Percentiles rank a stretch among this genome's conserved stretches.
Conservation (phyloP, 2,888 invertebrate species). For the Idaea straminata region DNA sequence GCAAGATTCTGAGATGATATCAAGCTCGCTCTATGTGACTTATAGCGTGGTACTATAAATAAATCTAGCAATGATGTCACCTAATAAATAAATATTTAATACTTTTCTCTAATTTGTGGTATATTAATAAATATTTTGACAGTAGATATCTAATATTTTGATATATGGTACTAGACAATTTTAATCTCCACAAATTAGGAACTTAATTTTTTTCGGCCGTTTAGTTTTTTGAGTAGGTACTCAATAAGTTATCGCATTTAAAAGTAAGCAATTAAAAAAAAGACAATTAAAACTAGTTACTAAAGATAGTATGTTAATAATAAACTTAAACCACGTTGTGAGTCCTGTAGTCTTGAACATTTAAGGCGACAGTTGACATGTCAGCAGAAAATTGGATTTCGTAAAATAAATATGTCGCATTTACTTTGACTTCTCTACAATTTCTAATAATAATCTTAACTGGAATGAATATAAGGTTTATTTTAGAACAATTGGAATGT, state of each 20-base stretch:
- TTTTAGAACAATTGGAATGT: constrained; percentile 22
- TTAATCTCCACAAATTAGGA: constrained; percentile 6
- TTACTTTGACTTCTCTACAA: constrained; percentile 55
- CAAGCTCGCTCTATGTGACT: constrained; percentile 74
- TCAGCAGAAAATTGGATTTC: constrained; percentile 80
- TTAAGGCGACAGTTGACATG: constrained; percentile 79
- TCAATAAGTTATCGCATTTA: too few species aligned
- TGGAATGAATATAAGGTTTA: constrained; percentile 39
- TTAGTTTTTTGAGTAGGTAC: not conserved
- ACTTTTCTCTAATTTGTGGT: constrained; percentile 2
- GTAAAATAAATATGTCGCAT: constrained; percentile 79
- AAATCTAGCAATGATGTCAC: constrained; percentile 48
- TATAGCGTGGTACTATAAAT: constrained; percentile 71
- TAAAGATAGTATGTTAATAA: constrained; percentile 56
- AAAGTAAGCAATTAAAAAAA: not conserved
- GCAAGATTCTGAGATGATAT: constrained; percentile 73
- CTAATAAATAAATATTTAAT: not conserved
- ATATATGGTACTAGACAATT: not conserved
- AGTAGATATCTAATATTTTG: constrained; percentile 3
- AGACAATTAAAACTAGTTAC: constrained; percentile 18
- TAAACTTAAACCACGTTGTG: constrained; percentile 73
- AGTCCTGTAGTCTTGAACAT: constrained; percentile 65
- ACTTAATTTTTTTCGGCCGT: not conserved
- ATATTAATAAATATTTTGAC: constrained; percentile 7
- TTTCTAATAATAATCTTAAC: constrained; percentile 30